Conservation (phyloP, 2,888 invertebrate genomes). For the Phragmatobia fuliginosa region DNA sequence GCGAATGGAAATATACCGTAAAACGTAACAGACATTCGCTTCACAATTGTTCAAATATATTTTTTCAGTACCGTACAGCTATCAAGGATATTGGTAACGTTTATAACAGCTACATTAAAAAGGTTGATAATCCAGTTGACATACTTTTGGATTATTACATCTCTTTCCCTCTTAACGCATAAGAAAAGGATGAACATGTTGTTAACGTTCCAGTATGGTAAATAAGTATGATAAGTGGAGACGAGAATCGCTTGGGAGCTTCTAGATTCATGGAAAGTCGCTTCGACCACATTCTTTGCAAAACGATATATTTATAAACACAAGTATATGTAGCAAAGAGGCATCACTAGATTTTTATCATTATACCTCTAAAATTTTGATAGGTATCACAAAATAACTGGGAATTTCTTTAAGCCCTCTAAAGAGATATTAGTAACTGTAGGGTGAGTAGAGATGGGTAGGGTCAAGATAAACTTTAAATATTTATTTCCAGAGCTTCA, state of each 20-base stretch:
- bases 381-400: not conserved
- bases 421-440: not conserved
- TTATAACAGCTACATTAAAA: constrained; percentile 11
- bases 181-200: constrained; percentile 17
- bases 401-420: not conserved
- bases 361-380: not conserved
- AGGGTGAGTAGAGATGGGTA: too few species aligned
- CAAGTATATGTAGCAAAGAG: not conserved
- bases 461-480: too few species aligned
- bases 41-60: constrained; percentile 48
- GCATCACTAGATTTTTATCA: not conserved
- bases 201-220: constrained; percentile 15
- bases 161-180: constrained; percentile 16
- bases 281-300: constrained; percentile 62
- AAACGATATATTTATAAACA: constrained; percentile 57
- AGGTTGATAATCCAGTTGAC: constrained; percentile 12
- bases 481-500: too few species aligned
- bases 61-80: constrained; percentile 14
- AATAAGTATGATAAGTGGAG: constrained; percentile 24
- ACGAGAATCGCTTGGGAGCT: constrained; percentile 23
- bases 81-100: constrained; percentile 8
- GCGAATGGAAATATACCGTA: constrained; percentile 21
- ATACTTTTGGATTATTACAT: constrained; percentile 15
- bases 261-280: constrained; percentile 60
- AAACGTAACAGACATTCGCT: constrained; percentile 20